Base-by-base conservation (phyloP, 2,888 invertebrate species). In the Merodon equestris region DNA sequence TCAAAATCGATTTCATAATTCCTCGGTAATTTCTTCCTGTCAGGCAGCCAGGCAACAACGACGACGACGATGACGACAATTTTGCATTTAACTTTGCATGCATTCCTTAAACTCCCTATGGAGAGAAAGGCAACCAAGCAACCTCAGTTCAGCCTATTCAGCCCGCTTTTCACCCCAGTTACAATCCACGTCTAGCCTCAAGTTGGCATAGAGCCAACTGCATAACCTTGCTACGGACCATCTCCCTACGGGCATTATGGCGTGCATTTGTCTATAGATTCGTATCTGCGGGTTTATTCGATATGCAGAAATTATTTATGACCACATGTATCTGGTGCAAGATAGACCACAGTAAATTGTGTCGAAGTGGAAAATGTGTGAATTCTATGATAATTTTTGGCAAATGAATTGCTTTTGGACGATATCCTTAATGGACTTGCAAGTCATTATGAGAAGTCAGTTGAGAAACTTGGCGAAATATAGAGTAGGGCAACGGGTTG, bases 1-100 rank as follows among this genome's bases (percentile, higher is more conserved):
- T 50, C 38, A 58, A 70, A 64, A 74, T 79, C 79, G 79, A 79
- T 79, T 79, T 73, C 61, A 70, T 79, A 79, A 79, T 79, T 79
- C 73, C 50, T 64, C 47, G 15, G 67, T 79, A 79, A 79, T 79
- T 79, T 68, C 74, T 79, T 74, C 79, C 74, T 79, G 68, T 48
- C 63, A 68, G 45, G 63, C 77, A 68, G 68, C 19, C 67, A 63
- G 57, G 63, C 40, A 10, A 40, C 40, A 10, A n/a, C 10, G 40
- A 40, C 13, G 13, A 48, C 38, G 12, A 15, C 44, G 42, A 40
- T 42, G 50, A 68, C 40, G 63, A 79, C 63, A 79, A 64, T 64
- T 79, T 79, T 68, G 34, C 73, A 73, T 54, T 64, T 73, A 19
- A 36, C 19, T 51, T 58, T 44, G 58, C 68, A 63, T 73, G 48